Evolutionary conservation across 2,797 vertebrate genomes (phyloP).

Genomic region (Rhadinocentrus ornatus): DNA sequence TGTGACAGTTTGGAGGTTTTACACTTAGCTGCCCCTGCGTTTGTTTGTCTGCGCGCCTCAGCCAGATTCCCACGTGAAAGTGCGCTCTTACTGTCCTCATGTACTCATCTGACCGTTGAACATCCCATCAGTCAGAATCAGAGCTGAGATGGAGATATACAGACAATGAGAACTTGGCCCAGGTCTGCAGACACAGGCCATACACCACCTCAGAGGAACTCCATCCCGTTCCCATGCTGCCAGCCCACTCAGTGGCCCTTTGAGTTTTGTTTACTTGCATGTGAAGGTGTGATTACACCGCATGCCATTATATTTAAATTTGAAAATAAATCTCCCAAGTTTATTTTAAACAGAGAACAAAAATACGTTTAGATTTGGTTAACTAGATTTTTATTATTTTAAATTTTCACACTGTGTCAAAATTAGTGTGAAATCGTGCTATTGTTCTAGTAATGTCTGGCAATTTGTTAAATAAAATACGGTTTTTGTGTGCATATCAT

Average conservation of each 20-base stretch:
- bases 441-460: constrained; percentile 32
- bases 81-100: constrained; percentile 66
- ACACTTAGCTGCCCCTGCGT: constrained; percentile 79
- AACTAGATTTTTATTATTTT: background rate
- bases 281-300: constrained; percentile 36
- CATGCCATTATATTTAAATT: constrained; percentile 10
- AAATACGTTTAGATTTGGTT: background rate
- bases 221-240: constrained; percentile 53
- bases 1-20: constrained; percentile 84
- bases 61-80: constrained; percentile 85
- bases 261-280: constrained; percentile 54
- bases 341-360: constrained; percentile 6
- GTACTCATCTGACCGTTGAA: constrained; percentile 74
- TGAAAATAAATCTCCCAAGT: background rate
- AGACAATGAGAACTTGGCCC: constrained; percentile 69
- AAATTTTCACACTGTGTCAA: background rate
- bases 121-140: constrained; percentile 63
- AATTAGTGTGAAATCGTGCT: constrained; percentile 23
- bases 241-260: constrained; percentile 11
- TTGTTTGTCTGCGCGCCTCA: constrained; percentile 77
- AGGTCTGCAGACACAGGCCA: constrained; percentile 44
- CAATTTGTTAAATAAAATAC: constrained; percentile 65
- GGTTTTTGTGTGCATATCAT: constrained; percentile 59
- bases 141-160: constrained; percentile 40
- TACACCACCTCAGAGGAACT: constrained; percentile 28